phyloP scores from a whole-genome alignment of 2,888 invertebrate genomes.

The Parapristionchus giblindavisi region DNA sequence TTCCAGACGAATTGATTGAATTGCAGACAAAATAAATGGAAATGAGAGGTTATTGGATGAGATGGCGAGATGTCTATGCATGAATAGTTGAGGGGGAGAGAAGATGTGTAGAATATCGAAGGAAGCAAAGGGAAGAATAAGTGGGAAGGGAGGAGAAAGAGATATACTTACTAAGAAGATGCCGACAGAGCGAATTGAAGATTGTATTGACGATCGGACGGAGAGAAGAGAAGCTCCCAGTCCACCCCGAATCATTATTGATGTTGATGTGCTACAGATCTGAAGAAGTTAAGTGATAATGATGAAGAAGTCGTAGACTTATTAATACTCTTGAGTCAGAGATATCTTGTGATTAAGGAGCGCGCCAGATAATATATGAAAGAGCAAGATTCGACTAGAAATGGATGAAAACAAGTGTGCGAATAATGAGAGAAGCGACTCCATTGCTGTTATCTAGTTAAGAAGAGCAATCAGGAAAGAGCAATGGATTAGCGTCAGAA shows the following conservation, averaged over 20 bases:
- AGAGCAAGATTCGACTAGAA: too few species aligned
- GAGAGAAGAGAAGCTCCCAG: conserved; percentile 32
- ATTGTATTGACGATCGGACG: conserved; percentile 36
- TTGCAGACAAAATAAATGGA: conserved; percentile 5
- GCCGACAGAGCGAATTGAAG: conserved; percentile 32
- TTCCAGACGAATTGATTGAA: not conserved
- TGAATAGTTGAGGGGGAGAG: not conserved
- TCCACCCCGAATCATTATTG: conserved; percentile 6
- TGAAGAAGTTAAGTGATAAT: not conserved
- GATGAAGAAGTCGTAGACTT: too few species aligned
- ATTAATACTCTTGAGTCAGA: too few species aligned
- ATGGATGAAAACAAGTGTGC: too few species aligned
- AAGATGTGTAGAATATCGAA: not conserved
- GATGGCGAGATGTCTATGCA: not conserved
- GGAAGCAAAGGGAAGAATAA: not conserved
- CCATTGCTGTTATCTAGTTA: too few species aligned
- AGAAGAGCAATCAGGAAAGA: too few species aligned
- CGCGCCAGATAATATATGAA: too few species aligned
- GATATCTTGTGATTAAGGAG: too few species aligned
- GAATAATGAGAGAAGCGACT: too few species aligned
- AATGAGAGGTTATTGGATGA: conserved; percentile 9
- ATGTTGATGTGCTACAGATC: conserved; percentile 1
- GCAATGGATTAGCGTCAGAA: too few species aligned
- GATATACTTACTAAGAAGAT: conserved; percentile 30
- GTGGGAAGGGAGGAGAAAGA: not conserved